phyloP scores from a whole-genome alignment of 23 tunicate species.

The Phallusia fumigata region DNA sequence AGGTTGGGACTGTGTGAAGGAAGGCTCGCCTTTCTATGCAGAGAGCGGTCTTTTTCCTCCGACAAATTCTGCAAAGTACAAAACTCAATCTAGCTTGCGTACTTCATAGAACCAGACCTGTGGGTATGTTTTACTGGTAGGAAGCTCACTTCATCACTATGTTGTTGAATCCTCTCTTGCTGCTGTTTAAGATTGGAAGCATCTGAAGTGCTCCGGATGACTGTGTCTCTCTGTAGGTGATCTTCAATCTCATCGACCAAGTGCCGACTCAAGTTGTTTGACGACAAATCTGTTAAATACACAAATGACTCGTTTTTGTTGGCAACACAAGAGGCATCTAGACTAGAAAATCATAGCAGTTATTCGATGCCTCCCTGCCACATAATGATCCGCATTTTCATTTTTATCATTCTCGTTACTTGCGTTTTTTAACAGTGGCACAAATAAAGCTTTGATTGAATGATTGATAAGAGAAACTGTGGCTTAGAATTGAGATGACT shows the following conservation, averaged over 20 bases:
- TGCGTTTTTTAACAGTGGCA: no score
- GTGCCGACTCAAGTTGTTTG: constrained; percentile 46
- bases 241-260: constrained; percentile 75
- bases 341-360: no score
- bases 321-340: no score
- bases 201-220: constrained; percentile 56
- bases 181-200: constrained; percentile 30
- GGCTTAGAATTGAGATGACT: no score
- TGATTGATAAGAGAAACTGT: no score
- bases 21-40: constrained; percentile 36
- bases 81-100: not conserved
- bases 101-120: no score
- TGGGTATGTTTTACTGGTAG: no score
- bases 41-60: not conserved
- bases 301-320: no score
- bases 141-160: not conserved
- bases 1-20: constrained; percentile 26
- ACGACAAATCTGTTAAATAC: not conserved
- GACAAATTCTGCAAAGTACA: not conserved
- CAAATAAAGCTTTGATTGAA: no score
- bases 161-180: constrained; percentile 8
- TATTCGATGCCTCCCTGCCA: no score
- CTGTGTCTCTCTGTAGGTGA: constrained; percentile 40
- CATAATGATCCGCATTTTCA: no score
- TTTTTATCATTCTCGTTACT: no score